These are phyloP conservation scores for Philotrypesis tridentata DNA, from an alignment of 1,140 invertebrate genomes.

Conservation along the genomic window DNA sequence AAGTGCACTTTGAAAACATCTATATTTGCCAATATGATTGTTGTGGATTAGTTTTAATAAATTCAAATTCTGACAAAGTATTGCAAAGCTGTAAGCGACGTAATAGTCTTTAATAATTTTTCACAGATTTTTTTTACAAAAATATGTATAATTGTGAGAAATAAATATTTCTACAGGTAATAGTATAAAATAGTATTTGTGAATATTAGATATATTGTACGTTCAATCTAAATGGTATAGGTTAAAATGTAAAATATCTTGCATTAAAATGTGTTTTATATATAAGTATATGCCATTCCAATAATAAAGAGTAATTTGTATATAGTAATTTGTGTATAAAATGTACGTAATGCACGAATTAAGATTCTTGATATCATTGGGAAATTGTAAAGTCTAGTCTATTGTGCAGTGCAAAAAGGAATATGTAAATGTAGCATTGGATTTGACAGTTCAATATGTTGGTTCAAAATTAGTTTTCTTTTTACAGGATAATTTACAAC, in stretches of 20 bases:
- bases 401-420: too few species aligned
- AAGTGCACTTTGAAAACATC: neutral
- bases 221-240: neutral
- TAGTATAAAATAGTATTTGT: neutral
- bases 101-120: neutral
- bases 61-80: too few species aligned
- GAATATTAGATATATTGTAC: neutral
- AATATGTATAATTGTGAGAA: neutral
- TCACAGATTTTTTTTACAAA: neutral
- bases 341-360: neutral
- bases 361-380: neutral
- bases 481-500: too few species aligned
- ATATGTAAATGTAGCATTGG: too few species aligned
- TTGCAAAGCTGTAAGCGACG: too few species aligned
- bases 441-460: too few species aligned
- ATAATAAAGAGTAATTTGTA: neutral
- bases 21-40: neutral
- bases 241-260: neutral
- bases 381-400: neutral
- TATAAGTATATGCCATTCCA: neutral
- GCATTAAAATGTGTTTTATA: neutral
- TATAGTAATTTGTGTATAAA: neutral
- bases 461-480: too few species aligned
- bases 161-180: neutral
- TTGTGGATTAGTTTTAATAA: too few species aligned